A percentile compares a stretch with the other conserved stretches of the same genome.
phyloP scores from a whole-genome alignment of 2,888 invertebrate genomes.

The Neoscelio sp. region DNA sequence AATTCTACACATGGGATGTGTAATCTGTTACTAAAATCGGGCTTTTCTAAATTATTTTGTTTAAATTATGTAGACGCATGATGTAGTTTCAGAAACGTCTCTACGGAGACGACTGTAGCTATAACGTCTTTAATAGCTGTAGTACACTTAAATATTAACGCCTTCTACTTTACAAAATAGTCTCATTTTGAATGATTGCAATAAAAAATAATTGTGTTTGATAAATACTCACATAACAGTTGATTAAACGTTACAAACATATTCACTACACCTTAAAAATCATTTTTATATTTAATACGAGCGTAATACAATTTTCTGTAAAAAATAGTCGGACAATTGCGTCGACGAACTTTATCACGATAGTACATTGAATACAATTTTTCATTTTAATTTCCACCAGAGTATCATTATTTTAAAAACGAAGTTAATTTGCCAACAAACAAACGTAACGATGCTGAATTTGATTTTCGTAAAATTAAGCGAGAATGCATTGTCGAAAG shows the following conservation, averaged over 20 bases:
- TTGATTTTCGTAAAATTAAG: constrained; percentile 39
- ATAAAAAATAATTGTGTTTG: neutral
- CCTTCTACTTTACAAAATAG: constrained; percentile 7
- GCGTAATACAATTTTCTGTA: neutral
- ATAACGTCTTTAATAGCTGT: constrained; percentile 16
- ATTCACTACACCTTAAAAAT: neutral
- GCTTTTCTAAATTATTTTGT: constrained; percentile 5
- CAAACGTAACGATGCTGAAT: constrained; percentile 10
- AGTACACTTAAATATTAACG: constrained; percentile 31
- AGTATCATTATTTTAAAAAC: constrained; percentile 5
- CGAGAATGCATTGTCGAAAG: constrained; percentile 46
- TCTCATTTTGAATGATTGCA: constrained; percentile 9
- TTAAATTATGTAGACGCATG: constrained; percentile 6
- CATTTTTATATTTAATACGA: neutral
- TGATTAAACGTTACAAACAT: neutral
- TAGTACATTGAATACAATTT: neutral
- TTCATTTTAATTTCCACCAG: neutral
- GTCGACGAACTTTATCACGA: neutral
- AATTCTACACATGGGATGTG: too few species aligned
- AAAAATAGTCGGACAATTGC: neutral
- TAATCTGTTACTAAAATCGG: neutral
- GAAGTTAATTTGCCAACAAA: constrained; percentile 26
- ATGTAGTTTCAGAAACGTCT: constrained; percentile 6
- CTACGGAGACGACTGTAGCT: neutral
- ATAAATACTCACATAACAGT: too few species aligned